phyloP scores from a whole-genome alignment of 1,140 invertebrate species.

The Zeugodacus cucurbitae region DNA sequence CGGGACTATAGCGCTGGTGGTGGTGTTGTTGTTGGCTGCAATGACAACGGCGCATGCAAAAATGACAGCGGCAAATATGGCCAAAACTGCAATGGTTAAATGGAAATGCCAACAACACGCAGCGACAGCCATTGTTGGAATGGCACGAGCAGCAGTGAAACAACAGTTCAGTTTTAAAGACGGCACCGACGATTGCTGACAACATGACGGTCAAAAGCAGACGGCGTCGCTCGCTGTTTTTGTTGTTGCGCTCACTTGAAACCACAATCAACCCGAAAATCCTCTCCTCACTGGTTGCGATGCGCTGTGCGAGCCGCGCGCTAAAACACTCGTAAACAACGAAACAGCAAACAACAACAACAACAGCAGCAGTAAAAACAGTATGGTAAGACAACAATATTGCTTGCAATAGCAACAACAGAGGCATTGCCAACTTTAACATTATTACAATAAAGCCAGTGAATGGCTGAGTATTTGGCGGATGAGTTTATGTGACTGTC shows the following conservation, averaged over 20 bases:
- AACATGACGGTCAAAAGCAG: constrained; percentile 29
- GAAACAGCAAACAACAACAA: constrained; percentile 25
- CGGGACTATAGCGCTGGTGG: background rate
- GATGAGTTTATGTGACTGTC: background rate
- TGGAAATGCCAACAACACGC: constrained; percentile 20
- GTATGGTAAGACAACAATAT: background rate
- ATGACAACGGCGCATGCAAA: background rate
- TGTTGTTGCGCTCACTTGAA: background rate
- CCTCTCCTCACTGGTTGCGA: background rate
- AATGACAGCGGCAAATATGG: background rate
- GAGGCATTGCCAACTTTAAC: background rate
- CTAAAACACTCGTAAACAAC: constrained; percentile 37
- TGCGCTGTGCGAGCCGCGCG: background rate
- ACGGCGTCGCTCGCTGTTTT: background rate
- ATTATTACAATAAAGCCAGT: constrained; percentile 28
- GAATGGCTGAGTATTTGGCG: constrained; percentile 5
- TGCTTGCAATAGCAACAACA: background rate
- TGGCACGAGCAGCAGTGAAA: background rate
- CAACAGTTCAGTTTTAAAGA: constrained; percentile 21
- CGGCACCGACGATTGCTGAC: constrained; percentile 1
- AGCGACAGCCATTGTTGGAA: background rate
- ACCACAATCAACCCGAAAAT: constrained; percentile 34
- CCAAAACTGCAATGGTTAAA: constrained; percentile 30
- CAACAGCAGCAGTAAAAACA: background rate
- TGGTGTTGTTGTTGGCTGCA: constrained; percentile 11